These are phyloP conservation scores for Dorcus parallelipipedus DNA, from an alignment of 2,888 invertebrate genomes.

Conservation along the genomic window DNA sequence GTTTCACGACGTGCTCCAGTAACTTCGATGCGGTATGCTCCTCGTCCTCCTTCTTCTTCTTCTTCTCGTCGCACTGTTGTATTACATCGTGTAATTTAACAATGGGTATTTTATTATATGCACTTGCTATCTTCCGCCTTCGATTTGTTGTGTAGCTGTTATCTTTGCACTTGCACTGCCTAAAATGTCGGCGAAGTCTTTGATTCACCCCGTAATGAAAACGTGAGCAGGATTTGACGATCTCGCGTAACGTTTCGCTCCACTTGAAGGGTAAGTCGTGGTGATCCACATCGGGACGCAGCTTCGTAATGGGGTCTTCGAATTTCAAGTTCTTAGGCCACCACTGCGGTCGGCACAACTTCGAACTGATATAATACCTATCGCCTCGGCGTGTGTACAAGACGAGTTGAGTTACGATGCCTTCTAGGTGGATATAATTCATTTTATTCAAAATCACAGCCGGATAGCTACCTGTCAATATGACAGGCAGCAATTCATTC, in stretches of 20 bases:
- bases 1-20: too few species aligned
- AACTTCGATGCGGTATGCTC: too few species aligned
- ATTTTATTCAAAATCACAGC: slow-evolving; percentile 14
- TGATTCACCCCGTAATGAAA: slow-evolving; percentile 12
- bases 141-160: too few species aligned
- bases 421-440: slow-evolving; percentile 14
- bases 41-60: too few species aligned
- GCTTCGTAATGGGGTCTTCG: slow-evolving; percentile 14
- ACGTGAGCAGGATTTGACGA: slow-evolving; percentile 22
- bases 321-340: slow-evolving; percentile 28
- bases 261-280: slow-evolving; percentile 12
- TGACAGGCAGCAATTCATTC: neutral
- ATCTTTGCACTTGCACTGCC: neutral
- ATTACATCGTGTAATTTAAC: too few species aligned
- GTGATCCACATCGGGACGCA: slow-evolving; percentile 1
- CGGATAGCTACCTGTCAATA: slow-evolving; percentile 18
- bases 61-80: too few species aligned
- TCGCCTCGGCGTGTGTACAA: slow-evolving; percentile 8
- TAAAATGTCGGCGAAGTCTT: neutral
- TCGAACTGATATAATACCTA: neutral
- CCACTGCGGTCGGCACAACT: slow-evolving; percentile 22
- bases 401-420: slow-evolving; percentile 17
- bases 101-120: too few species aligned
- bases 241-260: slow-evolving; percentile 20
- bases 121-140: too few species aligned